A percentile compares a stretch with the other conserved stretches of the same genome.
phyloP scores from a whole-genome alignment of 2,797 vertebrate species.

The Pangasius macronema region DNA sequence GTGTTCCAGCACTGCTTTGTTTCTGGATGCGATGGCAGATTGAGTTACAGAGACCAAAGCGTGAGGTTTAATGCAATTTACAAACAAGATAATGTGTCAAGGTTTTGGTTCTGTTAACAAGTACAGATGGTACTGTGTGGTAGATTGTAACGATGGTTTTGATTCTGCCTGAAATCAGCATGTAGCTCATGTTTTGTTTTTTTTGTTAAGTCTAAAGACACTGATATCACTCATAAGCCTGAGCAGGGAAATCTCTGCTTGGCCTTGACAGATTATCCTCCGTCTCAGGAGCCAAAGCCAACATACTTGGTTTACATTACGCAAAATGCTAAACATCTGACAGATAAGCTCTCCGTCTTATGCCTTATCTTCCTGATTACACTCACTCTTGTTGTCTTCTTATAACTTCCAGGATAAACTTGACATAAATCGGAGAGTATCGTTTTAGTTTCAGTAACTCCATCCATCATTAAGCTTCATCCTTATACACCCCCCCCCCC shows the following conservation, averaged over 20 bases:
- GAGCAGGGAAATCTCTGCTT: slow-evolving; percentile 13
- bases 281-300: slow-evolving; percentile 55
- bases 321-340: slow-evolving; percentile 41
- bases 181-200: too few species aligned
- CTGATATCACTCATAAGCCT: neutral
- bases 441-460: slow-evolving; percentile 26
- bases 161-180: neutral
- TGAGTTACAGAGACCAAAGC: slow-evolving; percentile 35
- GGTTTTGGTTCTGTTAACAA: slow-evolving; percentile 15
- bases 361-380: slow-evolving; percentile 49
- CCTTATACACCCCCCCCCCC: neutral
- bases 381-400: slow-evolving; percentile 34
- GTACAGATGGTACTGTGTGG: neutral
- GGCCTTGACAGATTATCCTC: slow-evolving; percentile 21
- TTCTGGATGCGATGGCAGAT: slow-evolving; percentile 47
- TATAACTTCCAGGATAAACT: slow-evolving; percentile 62
- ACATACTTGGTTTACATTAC: slow-evolving; percentile 59
- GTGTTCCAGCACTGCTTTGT: slow-evolving; percentile 50
- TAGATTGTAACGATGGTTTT: neutral
- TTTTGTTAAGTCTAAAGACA: neutral
- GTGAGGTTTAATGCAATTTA: slow-evolving; percentile 32
- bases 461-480: slow-evolving; percentile 2
- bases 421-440: slow-evolving; percentile 41
- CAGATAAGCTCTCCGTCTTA: slow-evolving; percentile 54
- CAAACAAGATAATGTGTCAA: slow-evolving; percentile 11